Percentiles rank a stretch among this genome's conserved stretches.
These are phyloP conservation scores for Drosophila glabriapex DNA, from an alignment of 2,888 invertebrate species.

Conservation along the genomic window DNA sequence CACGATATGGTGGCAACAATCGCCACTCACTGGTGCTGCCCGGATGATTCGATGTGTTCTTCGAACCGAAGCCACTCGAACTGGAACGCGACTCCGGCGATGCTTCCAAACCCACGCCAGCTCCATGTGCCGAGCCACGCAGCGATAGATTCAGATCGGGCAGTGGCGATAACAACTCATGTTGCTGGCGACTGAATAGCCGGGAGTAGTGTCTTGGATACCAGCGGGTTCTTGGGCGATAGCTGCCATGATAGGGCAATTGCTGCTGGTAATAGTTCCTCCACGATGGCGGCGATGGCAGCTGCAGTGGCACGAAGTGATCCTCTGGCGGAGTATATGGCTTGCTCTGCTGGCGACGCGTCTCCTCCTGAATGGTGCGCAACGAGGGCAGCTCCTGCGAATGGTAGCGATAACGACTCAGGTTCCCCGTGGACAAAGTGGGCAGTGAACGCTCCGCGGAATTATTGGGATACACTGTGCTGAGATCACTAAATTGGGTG, in stretches of 20 bases:
- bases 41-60: slow-evolving; percentile 92
- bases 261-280: slow-evolving; percentile 85
- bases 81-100: slow-evolving; percentile 95
- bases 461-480: slow-evolving; percentile 92
- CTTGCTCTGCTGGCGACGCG: slow-evolving; percentile 84
- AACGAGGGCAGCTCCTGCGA: slow-evolving; percentile 91
- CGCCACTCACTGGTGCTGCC: slow-evolving; percentile 92
- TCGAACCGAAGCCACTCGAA: slow-evolving; percentile 95
- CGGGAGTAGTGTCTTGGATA: slow-evolving; percentile 89
- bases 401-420: slow-evolving; percentile 86
- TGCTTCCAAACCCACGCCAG: slow-evolving; percentile 88
- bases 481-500: slow-evolving; percentile 92
- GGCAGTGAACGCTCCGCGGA: slow-evolving; percentile 93
- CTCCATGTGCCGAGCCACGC: slow-evolving; percentile 60
- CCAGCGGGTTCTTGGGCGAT: slow-evolving; percentile 88
- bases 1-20: slow-evolving; percentile 90
- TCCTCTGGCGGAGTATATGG: slow-evolving; percentile 57
- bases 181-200: slow-evolving; percentile 89
- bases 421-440: slow-evolving; percentile 87
- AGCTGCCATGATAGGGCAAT: slow-evolving; percentile 83
- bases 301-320: slow-evolving; percentile 88
- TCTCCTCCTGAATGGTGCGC: slow-evolving; percentile 90
- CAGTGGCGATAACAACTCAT: slow-evolving; percentile 89
- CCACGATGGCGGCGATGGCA: slow-evolving; percentile 88
- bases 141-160: slow-evolving; percentile 86